A percentile compares a stretch with the other conserved stretches of the same genome.
phyloP scores from a whole-genome alignment of 2,888 invertebrate genomes.

The Brachypalpus laphriformis region DNA sequence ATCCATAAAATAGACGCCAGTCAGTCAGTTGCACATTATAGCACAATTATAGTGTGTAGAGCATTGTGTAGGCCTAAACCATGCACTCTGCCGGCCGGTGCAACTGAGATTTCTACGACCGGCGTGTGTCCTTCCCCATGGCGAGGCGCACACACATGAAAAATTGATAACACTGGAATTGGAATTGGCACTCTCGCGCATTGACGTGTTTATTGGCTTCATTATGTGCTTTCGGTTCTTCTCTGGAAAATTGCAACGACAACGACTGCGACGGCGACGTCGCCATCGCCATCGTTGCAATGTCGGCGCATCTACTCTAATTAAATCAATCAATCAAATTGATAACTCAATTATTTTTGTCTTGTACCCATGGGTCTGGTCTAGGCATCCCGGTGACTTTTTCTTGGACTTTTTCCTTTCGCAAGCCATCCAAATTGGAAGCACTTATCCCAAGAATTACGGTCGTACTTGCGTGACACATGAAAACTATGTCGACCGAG shows the following conservation, averaged over 20 bases:
- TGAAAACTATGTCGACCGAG: conserved; percentile 15
- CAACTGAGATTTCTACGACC: conserved; percentile 31
- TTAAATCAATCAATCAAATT: conserved; percentile 74
- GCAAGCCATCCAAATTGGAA: conserved; percentile 10
- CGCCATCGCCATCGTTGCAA: background rate
- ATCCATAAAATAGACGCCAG: conserved; percentile 45
- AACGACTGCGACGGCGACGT: too few relatives aligned
- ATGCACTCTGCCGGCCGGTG: background rate
- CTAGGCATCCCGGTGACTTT: conserved; percentile 5
- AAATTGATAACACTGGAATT: conserved; percentile 53
- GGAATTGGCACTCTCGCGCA: conserved; percentile 40
- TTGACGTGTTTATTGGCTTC: conserved; percentile 70
- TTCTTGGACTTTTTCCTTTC: background rate
- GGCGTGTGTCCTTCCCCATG: conserved; percentile 46
- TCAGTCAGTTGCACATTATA: conserved; percentile 43
- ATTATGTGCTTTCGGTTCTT: conserved; percentile 44
- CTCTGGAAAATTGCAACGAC: conserved; percentile 23
- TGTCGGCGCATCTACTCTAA: conserved; percentile 62
- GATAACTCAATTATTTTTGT: conserved; percentile 71
- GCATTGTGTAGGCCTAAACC: conserved; percentile 10
- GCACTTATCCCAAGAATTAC: conserved; percentile 54
- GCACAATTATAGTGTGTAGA: conserved; percentile 34
- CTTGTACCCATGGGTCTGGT: conserved; percentile 6
- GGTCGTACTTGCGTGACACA: conserved; percentile 58
- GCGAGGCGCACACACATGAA: background rate